These are phyloP conservation scores for Notarius quadriscutis DNA, from an alignment of 2,113 vertebrate species.

Conservation along the genomic window DNA sequence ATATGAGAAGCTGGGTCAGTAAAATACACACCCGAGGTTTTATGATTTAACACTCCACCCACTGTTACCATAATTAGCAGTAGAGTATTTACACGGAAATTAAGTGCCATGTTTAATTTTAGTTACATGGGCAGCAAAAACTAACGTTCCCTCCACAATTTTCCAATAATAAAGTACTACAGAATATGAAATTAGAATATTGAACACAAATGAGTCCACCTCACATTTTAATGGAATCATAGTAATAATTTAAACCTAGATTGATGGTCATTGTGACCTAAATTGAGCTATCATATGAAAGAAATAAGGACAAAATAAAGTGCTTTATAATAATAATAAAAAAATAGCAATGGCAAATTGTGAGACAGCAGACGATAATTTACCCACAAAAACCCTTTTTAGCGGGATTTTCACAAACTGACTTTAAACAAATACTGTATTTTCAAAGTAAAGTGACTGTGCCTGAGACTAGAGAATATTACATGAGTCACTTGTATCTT, in stretches of 20 bases:
- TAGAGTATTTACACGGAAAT: slow-evolving; percentile 32
- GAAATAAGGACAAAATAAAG: neutral
- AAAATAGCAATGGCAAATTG: neutral
- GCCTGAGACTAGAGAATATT: neutral
- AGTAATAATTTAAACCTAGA: neutral
- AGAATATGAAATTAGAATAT: slow-evolving; percentile 12
- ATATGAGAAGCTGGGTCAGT: neutral
- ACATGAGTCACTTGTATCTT: neutral
- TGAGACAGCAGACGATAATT: neutral
- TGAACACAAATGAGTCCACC: neutral
- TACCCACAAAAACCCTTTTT: neutral
- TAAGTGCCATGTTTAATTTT: slow-evolving; percentile 13
- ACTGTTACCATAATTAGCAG: slow-evolving; percentile 10
- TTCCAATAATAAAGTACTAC: slow-evolving; percentile 24
- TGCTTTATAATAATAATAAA: neutral
- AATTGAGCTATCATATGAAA: neutral
- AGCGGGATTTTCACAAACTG: neutral
- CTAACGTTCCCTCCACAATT: neutral
- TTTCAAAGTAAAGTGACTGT: neutral
- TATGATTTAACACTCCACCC: slow-evolving; percentile 1
- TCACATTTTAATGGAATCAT: neutral
- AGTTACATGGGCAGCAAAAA: slow-evolving; percentile 1
- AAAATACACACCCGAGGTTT: neutral
- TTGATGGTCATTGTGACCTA: neutral
- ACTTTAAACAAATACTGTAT: slow-evolving; percentile 6